A percentile compares a stretch with the other conserved stretches of the same genome.
Evolutionary conservation across 2,888 invertebrate genomes (phyloP).

Genomic region (Tiliacea citrago): DNA sequence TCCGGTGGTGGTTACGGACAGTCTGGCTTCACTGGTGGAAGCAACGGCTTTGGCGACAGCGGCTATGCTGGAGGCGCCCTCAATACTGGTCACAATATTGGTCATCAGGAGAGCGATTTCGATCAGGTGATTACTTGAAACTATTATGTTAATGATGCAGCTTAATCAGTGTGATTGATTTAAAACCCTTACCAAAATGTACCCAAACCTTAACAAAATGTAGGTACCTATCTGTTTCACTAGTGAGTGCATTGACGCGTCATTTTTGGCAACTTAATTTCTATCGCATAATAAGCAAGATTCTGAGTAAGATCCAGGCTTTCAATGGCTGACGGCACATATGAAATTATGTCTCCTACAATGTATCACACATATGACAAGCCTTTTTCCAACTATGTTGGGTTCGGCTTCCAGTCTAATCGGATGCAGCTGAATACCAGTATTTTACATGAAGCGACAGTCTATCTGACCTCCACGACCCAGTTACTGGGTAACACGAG

Average conservation of each 20-base stretch:
- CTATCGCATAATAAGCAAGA: not conserved
- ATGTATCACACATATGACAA: not conserved
- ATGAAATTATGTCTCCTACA: not conserved
- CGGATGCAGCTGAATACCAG: not conserved
- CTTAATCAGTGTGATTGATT: not conserved
- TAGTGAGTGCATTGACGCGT: not conserved
- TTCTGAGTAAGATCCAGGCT: not conserved
- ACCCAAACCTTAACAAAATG: too few relatives aligned
- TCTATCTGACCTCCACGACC: not conserved
- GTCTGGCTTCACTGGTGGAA: slow-evolving; percentile 22
- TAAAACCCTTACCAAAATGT: too few relatives aligned
- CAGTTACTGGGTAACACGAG: not conserved
- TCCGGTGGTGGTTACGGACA: slow-evolving; percentile 45
- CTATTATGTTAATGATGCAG: not conserved
- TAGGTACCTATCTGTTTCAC: not conserved
- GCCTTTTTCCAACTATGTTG: not conserved
- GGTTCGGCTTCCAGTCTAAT: not conserved
- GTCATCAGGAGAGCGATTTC: slow-evolving; percentile 47
- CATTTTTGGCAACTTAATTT: not conserved
- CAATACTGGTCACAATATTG: slow-evolving; percentile 15
- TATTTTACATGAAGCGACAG: not conserved
- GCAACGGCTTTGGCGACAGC: slow-evolving; percentile 12
- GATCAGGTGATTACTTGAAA: slow-evolving; percentile 33
- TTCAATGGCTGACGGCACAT: too few relatives aligned
- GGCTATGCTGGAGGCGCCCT: slow-evolving; percentile 40